phyloP scores from a whole-genome alignment of 2,113 vertebrate species.

The Microtus richardsoni region DNA sequence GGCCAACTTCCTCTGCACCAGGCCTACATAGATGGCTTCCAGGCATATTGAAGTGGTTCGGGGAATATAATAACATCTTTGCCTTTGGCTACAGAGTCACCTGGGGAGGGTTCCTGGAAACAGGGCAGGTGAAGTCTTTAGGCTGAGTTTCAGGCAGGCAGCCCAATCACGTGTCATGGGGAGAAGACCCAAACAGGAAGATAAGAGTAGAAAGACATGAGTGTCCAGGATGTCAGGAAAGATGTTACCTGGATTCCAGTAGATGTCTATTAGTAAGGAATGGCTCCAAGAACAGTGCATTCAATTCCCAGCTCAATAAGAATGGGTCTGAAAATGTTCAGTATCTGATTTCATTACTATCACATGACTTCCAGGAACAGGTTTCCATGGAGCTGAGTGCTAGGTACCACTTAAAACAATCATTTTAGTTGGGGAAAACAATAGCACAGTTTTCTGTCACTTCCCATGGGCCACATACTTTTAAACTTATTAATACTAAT shows the following conservation, averaged over 20 bases:
- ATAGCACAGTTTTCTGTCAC: fast-evolving
- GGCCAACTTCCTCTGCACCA: background rate
- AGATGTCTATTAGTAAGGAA: background rate
- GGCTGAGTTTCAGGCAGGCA: background rate
- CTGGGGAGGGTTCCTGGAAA: background rate
- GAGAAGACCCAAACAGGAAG: fast-evolving
- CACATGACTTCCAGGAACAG: fast-evolving
- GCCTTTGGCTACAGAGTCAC: background rate
- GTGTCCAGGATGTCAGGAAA: background rate
- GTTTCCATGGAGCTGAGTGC: background rate
- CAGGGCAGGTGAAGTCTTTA: background rate
- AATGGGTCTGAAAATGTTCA: background rate
- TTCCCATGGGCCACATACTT: background rate
- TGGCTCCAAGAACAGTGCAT: background rate
- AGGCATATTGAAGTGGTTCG: background rate
- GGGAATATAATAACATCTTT: fast-evolving
- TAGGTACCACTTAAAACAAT: background rate
- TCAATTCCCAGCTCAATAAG: background rate
- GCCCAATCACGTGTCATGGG: background rate
- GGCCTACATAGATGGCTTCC: background rate
- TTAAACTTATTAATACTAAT: background rate
- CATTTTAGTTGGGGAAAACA: fast-evolving
- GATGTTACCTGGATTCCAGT: background rate
- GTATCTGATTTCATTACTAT: background rate
- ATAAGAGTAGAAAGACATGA: background rate